Evolutionary conservation across 2,797 vertebrate genomes (phyloP).

Genomic region (Etheostoma nigrum): DNA sequence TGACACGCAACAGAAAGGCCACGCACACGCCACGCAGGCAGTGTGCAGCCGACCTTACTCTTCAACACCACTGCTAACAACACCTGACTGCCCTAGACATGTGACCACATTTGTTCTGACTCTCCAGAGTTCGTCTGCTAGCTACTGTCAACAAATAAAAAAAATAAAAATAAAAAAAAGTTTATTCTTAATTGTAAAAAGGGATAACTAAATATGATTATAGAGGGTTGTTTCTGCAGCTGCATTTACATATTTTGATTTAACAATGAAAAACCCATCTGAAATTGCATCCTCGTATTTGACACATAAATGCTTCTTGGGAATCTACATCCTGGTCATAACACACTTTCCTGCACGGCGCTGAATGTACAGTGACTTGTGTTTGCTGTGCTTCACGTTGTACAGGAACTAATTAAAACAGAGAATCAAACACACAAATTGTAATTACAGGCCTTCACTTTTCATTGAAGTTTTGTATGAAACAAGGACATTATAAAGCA

Average conservation of each 20-base stretch:
- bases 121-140: not conserved
- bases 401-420: slow-evolving; percentile 24
- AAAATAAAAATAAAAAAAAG: not conserved
- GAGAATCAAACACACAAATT: not conserved
- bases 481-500: slow-evolving; percentile 12
- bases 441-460: slow-evolving; percentile 1
- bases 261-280: not conserved
- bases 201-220: not conserved
- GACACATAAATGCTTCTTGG: slow-evolving; percentile 32
- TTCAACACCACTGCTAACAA: not conserved
- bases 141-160: not conserved
- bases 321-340: slow-evolving; percentile 20
- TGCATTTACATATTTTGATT: slow-evolving; percentile 35
- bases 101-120: not conserved
- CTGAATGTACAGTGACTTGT: slow-evolving; percentile 47
- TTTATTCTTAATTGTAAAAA: not conserved
- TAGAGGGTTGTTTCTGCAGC: slow-evolving; percentile 4
- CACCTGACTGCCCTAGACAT: not conserved
- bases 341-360: slow-evolving; percentile 60
- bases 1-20: too few relatives aligned
- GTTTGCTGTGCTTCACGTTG: slow-evolving; percentile 33
- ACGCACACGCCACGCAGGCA: too few relatives aligned
- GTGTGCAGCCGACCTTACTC: not conserved
- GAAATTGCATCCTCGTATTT: slow-evolving; percentile 31
- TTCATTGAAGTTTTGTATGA: slow-evolving; percentile 45